These are phyloP conservation scores for Cephus pygmeus DNA, from an alignment of 2,888 invertebrate genomes.

Conservation along the genomic window DNA sequence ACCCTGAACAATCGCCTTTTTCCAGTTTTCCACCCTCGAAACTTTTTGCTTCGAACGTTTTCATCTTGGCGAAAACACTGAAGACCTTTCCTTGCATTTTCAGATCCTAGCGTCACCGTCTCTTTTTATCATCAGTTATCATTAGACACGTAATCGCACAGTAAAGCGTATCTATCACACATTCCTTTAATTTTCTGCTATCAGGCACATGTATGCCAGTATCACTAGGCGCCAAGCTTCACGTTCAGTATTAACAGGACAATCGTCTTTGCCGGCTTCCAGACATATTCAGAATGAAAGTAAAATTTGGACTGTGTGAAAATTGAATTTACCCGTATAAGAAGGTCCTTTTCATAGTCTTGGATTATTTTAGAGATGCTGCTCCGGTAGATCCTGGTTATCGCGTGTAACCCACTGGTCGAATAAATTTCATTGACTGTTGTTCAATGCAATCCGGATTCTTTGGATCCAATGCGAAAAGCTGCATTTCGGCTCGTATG, in stretches of 20 bases:
- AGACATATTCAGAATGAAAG: background rate
- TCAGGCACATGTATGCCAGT: background rate
- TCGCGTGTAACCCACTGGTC: slow-evolving; percentile 38
- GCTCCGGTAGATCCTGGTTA: slow-evolving; percentile 26
- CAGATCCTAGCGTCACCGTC: background rate
- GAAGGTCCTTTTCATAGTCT: background rate
- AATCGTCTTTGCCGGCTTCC: background rate
- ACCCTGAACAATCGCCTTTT: slow-evolving; percentile 13
- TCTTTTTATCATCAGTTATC: background rate
- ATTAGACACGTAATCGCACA: background rate
- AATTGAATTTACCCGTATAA: background rate
- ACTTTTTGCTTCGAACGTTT: slow-evolving; percentile 7
- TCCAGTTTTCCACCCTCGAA: slow-evolving; percentile 7
- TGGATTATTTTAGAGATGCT: background rate
- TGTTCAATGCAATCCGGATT: slow-evolving; percentile 37
- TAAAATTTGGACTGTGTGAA: background rate
- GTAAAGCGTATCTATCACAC: background rate
- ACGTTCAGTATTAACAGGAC: background rate
- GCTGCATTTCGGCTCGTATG: slow-evolving; percentile 40
- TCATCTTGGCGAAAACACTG: background rate
- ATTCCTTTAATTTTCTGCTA: background rate
- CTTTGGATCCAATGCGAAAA: slow-evolving; percentile 23
- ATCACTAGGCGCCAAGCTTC: background rate
- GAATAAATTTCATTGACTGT: slow-evolving; percentile 42
- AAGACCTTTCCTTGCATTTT: slow-evolving; percentile 1